Evolutionary conservation across 2,888 invertebrate species (phyloP).

Genomic region (Eupsilia transversa): DNA sequence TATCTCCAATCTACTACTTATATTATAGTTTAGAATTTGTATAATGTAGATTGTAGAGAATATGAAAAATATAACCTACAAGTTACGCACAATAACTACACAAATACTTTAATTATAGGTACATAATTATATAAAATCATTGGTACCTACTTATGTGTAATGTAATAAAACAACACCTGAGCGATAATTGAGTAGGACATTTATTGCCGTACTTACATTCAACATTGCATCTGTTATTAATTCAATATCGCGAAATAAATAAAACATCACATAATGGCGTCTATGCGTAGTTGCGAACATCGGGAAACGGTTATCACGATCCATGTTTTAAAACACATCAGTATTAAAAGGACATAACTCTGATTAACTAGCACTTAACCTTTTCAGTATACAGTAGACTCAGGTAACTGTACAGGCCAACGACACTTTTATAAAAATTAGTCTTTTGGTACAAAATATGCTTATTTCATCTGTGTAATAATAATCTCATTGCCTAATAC

Average conservation of each 20-base stretch:
- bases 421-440: not conserved
- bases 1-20: not conserved
- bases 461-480: not conserved
- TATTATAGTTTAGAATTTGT: not conserved
- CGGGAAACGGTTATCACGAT: conserved; percentile 6
- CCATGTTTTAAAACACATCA: conserved; percentile 1
- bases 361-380: conserved; percentile 26
- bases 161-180: conserved; percentile 2
- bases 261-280: conserved; percentile 11
- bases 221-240: conserved; percentile 21
- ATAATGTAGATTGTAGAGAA: not conserved
- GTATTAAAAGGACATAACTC: not conserved
- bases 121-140: not conserved
- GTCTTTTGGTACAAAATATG: not conserved
- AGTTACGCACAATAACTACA: not conserved
- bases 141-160: not conserved
- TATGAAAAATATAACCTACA: not conserved
- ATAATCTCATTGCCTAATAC: not conserved
- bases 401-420: not conserved
- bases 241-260: conserved; percentile 37
- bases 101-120: not conserved
- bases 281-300: not conserved
- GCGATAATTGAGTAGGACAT: conserved; percentile 39
- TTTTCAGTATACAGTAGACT: conserved; percentile 21
- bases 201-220: conserved; percentile 41